These are phyloP conservation scores for Flabesymbios commensalis DNA, from an alignment of 2,888 invertebrate species.

Conservation along the genomic window DNA sequence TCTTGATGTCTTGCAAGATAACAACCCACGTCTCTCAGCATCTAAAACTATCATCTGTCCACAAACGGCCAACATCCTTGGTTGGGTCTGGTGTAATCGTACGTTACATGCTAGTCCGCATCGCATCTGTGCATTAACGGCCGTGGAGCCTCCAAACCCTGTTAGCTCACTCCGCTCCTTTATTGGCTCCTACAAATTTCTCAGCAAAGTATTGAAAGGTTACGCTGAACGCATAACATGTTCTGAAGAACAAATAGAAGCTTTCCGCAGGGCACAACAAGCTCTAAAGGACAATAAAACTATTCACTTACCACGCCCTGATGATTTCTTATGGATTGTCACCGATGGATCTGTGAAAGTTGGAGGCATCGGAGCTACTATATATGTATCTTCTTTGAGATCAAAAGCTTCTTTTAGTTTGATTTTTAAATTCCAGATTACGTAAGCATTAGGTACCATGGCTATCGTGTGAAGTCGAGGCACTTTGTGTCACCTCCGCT, in stretches of 20 bases:
- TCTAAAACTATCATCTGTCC: slow-evolving; percentile 22
- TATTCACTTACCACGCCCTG: slow-evolving; percentile 16
- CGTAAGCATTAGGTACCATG: slow-evolving; percentile 3
- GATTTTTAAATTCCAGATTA: slow-evolving; percentile 13
- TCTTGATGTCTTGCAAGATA: slow-evolving; percentile 11
- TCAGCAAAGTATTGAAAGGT: slow-evolving; percentile 15
- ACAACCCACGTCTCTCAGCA: slow-evolving; percentile 17
- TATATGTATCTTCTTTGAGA: slow-evolving; percentile 8
- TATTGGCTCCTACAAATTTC: slow-evolving; percentile 16
- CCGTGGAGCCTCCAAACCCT: slow-evolving; percentile 6
- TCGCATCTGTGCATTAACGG: not conserved
- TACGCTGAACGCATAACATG: slow-evolving; percentile 21
- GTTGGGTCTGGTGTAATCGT: slow-evolving; percentile 30
- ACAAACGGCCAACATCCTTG: slow-evolving; percentile 13
- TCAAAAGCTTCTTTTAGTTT: slow-evolving; percentile 2
- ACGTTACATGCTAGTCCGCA: slow-evolving; percentile 25
- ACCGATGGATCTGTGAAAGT: slow-evolving; percentile 17
- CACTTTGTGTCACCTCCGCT: slow-evolving; percentile 7
- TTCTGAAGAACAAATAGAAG: slow-evolving; percentile 8
- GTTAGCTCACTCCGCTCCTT: slow-evolving; percentile 13
- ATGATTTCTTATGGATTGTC: slow-evolving; percentile 25
- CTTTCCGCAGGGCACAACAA: slow-evolving; percentile 15
- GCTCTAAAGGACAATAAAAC: slow-evolving; percentile 4
- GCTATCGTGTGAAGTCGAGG: slow-evolving; percentile 15
- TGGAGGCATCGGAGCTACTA: slow-evolving; percentile 17